A percentile compares a stretch with the other conserved stretches of the same genome.
phyloP scores from a whole-genome alignment of 2,888 invertebrate genomes.

The Cremastobaeus sp. region DNA sequence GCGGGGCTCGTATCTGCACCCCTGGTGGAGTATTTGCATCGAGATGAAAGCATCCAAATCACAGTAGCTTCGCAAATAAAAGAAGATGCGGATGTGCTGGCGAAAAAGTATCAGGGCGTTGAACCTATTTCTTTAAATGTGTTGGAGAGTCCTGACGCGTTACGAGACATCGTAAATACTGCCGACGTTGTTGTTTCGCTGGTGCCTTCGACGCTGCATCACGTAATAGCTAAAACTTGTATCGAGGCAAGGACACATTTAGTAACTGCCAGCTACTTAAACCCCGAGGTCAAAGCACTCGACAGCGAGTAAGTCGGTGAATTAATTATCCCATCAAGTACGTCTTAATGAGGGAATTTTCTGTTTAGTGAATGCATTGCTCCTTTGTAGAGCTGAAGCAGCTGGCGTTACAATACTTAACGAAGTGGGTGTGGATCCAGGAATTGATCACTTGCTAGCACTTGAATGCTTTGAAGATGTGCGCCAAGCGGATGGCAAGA shows the following conservation, averaged over 20 bases:
- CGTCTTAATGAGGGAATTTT: not conserved
- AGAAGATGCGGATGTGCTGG: conserved; percentile 92
- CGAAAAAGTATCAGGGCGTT: conserved; percentile 87
- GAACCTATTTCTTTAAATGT: conserved; percentile 91
- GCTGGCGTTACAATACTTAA: conserved; percentile 96
- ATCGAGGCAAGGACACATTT: conserved; percentile 92
- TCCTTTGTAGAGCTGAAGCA: conserved; percentile 84
- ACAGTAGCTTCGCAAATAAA: conserved; percentile 92
- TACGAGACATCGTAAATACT: conserved; percentile 85
- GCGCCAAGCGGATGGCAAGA: conserved; percentile 91
- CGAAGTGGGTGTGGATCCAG: conserved; percentile 98
- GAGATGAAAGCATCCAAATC: conserved; percentile 89
- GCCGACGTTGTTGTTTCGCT: conserved; percentile 91
- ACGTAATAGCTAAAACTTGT: conserved; percentile 90
- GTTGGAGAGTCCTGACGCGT: conserved; percentile 84
- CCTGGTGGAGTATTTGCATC: conserved; percentile 94
- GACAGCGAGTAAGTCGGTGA: conserved; percentile 83
- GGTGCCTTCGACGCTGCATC: conserved; percentile 94
- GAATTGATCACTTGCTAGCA: conserved; percentile 98
- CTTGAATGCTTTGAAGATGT: conserved; percentile 97
- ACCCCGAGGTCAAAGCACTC: conserved; percentile 88
- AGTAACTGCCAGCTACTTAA: conserved; percentile 97
- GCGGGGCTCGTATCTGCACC: conserved; percentile 97
- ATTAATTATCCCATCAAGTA: conserved; percentile 18
- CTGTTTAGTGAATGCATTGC: conserved; percentile 1